Base-by-base conservation (phyloP, 2,888 invertebrate genomes). In the Pyrrhosoma nymphula region DNA sequence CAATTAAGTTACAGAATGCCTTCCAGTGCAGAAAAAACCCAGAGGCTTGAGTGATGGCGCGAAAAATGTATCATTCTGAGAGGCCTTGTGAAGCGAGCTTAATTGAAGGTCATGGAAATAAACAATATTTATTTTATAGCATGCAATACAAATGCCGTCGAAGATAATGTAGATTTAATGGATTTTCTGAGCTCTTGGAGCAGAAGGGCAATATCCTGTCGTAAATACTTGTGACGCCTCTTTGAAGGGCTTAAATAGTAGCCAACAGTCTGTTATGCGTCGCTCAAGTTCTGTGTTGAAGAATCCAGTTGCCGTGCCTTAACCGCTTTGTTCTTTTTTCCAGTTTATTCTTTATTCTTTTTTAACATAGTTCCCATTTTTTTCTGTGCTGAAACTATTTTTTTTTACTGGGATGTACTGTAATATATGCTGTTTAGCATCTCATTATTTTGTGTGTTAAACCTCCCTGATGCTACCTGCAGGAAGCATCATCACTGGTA, bases 201-300 rank as follows among this genome's bases (percentile, higher is more conserved):
- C 82, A 14, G 16, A 82, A 82, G 82, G 82, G 82, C 82, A 18
- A 82, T 82, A 82, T 35, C 30, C 82, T 82, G 82, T 82, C 82
- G 82, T 82, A 82, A 35, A 82, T 82, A 82, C 30, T 26, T 82
- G 14, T 35, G 69, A 35, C 26, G 82, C n/a, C 35, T 82, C 35
- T 35, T 35, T 18, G 23, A 82, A 14, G 18, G 30, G 14, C 35
- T 26, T 69, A 23, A 2, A 23, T 18, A 69, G 69, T 1, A 60
- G 6, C 18, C 60, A 20, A 10, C 47, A 60, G 20, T 60, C 69
- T 0, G 23, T 69, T 69, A 3, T 69, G n/a, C 69, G 0, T n/a
- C 69, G 8, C 69, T 23, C 69, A 23, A 26, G 6, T 26, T 8
- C 23, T n/a, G 69, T n/a, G 69, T n/a, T 8, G 12, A 20, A 4